Evolutionary conservation across 92 coral and sea anemone genomes (phyloP), one percentile per base, ranked within the genome.

Genomic region (Parazoanthus swiftii): DNA sequence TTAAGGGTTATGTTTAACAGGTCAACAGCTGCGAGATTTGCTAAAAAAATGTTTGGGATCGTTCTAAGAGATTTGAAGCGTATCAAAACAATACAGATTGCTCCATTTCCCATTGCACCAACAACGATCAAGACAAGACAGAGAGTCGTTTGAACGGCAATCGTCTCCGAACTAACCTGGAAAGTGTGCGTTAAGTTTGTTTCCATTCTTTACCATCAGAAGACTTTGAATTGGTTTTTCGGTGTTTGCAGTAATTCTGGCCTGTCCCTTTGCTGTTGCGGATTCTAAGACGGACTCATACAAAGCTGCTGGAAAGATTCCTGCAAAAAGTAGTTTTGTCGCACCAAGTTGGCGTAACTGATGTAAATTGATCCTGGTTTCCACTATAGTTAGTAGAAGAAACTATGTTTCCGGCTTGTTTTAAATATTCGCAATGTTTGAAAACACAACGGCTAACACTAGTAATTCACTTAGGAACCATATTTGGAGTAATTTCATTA

Each of bases 21-120:
- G 44, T 80, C 70, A 35, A 80, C n/a, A 10, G 42, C 36, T 13
- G 83, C 83, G 0, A 80, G 83, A 80, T 80, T 80, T 48, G 68
- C 42, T 9, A 80, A 33, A 11, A 80, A 33, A 54, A 80, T 80
- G 18, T 80, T 80, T 80, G 65, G 70, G 46, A 80, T 36, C 8
- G 83, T 79, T 79, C 83, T 79, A 13, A 79, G 43, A 51, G 8
- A 13, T 58, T 15, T 51, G 44, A 79, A 79, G 68, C 46, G 65
- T n/a, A 29, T 33, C 71, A 79, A 33, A 4, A 79, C 39, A 26
- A 79, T 54, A 3, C 63, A 16, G 26, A 79, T 79, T 39, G n/a
- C 23, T 79, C 68, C 83, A 6, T 79, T 79, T 26, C 83, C 83
- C 18, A 54, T 1, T 29, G n/a, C 68, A 14, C 83, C 83, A 26